Conservation (phyloP, 2,888 invertebrate species). For the Nesidiocoris tenuis region DNA sequence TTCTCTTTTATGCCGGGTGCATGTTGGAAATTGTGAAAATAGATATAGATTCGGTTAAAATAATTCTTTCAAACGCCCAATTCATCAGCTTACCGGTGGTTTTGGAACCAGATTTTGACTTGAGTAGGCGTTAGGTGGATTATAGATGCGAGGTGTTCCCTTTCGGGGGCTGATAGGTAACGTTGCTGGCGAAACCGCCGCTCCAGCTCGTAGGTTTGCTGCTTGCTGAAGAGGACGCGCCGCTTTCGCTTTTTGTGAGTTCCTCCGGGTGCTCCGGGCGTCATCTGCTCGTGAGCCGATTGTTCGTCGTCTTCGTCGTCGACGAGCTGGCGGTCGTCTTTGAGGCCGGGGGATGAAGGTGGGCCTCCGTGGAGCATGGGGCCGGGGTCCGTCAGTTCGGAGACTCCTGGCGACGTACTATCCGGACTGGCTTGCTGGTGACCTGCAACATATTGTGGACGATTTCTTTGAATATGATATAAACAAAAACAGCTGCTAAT, state of each 20-base stretch:
- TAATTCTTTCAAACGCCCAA: no score
- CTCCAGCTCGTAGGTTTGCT: conserved; percentile 95
- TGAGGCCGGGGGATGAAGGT: conserved; percentile 52
- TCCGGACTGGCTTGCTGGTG: conserved; percentile 78
- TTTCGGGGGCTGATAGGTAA: conserved; percentile 94
- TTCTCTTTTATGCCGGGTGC: no score
- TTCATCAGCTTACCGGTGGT: conserved; percentile 72
- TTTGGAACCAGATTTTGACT: conserved; percentile 98
- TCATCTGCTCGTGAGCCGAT: conserved; percentile 56
- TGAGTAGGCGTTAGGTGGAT: conserved; percentile 96
- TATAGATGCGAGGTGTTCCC: conserved; percentile 92
- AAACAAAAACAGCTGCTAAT: no score
- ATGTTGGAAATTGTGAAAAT: no score
- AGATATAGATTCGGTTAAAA: no score
- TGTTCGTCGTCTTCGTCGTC: conserved; percentile 60
- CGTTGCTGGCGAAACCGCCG: conserved; percentile 92
- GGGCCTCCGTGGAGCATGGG: conserved; percentile 36
- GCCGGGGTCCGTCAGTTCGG: conserved; percentile 50
- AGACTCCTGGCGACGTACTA: conserved; percentile 69
- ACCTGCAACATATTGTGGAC: conserved; percentile 43
- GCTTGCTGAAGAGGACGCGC: conserved; percentile 91
- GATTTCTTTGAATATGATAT: no score
- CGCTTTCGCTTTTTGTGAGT: conserved; percentile 83
- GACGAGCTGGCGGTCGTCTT: conserved; percentile 61
- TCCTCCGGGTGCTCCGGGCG: conserved; percentile 56